Evolutionary conservation across 2,888 invertebrate genomes (phyloP).

Genomic region (Metellina segmentata): DNA sequence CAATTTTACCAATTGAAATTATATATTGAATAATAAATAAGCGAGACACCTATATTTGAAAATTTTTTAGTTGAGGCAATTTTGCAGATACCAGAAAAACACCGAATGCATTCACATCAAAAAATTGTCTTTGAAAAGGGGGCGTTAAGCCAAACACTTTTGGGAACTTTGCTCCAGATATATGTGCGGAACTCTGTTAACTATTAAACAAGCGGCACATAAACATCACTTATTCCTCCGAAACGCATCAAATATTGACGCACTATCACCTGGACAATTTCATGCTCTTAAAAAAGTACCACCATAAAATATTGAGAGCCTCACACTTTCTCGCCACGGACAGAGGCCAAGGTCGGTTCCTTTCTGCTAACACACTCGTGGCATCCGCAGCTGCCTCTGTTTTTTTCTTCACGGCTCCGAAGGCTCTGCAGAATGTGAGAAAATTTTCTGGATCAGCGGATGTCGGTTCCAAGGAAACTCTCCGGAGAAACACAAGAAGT

Average conservation of each 20-base stretch:
- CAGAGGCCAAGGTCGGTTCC: constrained; percentile 13
- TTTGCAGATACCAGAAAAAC: too few species aligned
- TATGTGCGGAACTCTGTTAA: too few species aligned
- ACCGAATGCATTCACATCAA: too few species aligned
- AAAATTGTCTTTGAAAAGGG: too few species aligned
- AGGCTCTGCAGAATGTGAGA: constrained; percentile 61
- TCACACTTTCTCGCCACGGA: background rate
- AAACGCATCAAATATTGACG: background rate
- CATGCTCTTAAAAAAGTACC: background rate
- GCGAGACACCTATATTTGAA: too few species aligned
- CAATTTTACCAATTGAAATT: too few species aligned
- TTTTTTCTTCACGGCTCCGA: constrained; percentile 31
- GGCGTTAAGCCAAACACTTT: too few species aligned
- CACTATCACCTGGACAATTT: background rate
- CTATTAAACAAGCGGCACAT: too few species aligned
- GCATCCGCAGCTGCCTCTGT: constrained; percentile 16
- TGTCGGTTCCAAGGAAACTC: constrained; percentile 55
- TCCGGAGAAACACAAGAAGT: constrained; percentile 58
- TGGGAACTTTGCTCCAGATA: too few species aligned
- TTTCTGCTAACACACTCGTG: constrained; percentile 16
- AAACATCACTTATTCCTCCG: too few species aligned
- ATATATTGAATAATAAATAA: too few species aligned
- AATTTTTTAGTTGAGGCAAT: too few species aligned
- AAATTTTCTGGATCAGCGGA: constrained; percentile 70
- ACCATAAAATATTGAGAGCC: background rate